Evolutionary conservation across 2,888 invertebrate genomes (phyloP).

Genomic region (Neelides folsomi): DNA sequence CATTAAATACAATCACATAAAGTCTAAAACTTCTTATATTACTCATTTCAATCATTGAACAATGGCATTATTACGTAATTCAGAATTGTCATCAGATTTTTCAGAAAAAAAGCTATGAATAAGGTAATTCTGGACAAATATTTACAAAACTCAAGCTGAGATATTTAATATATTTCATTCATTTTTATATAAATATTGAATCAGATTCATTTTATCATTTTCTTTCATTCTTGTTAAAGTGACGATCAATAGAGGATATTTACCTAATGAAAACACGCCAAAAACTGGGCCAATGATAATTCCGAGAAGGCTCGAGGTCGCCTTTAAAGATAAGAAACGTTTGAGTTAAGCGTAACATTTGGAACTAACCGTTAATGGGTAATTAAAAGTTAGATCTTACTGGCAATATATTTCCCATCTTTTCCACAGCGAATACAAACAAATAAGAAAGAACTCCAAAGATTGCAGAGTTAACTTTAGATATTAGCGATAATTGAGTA

Average conservation of each 20-base stretch:
- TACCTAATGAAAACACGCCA: constrained; percentile 60
- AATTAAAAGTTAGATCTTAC: constrained; percentile 29
- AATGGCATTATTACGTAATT: constrained; percentile 47
- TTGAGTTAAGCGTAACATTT: neutral
- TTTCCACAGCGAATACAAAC: constrained; percentile 42
- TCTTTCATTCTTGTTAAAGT: too few relatives aligned
- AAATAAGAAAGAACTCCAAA: constrained; percentile 41
- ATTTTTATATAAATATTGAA: too few relatives aligned
- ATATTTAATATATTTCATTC: too few relatives aligned
- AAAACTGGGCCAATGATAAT: constrained; percentile 77
- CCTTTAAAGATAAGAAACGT: constrained; percentile 3
- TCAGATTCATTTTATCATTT: too few relatives aligned
- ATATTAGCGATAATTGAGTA: constrained; percentile 38
- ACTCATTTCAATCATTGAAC: too few relatives aligned
- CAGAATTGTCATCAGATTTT: too few relatives aligned
- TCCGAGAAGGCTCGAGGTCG: constrained; percentile 52
- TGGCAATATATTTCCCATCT: constrained; percentile 41
- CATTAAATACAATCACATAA: too few relatives aligned
- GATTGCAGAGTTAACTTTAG: constrained; percentile 40
- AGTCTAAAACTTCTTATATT: too few relatives aligned
- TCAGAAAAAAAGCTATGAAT: too few relatives aligned
- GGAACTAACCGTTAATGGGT: neutral
- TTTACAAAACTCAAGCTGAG: too few relatives aligned
- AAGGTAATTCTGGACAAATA: too few relatives aligned
- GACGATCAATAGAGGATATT: too few relatives aligned